These are phyloP conservation scores for Drosophila ironensis DNA, from an alignment of 1,140 invertebrate genomes.

Conservation along the genomic window DNA sequence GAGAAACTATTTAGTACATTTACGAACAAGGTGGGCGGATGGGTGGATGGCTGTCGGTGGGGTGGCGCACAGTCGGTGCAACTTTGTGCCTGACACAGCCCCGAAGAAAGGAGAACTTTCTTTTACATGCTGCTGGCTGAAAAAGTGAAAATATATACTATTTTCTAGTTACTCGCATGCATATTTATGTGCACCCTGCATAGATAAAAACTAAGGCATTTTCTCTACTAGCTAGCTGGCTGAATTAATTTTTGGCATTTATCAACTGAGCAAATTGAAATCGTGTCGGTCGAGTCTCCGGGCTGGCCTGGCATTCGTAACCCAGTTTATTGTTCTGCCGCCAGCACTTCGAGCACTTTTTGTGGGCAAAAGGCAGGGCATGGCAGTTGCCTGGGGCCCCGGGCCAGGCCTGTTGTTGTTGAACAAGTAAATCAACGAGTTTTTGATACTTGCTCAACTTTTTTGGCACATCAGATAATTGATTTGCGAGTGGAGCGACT, in stretches of 20 bases:
- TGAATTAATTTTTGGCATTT: slow-evolving; percentile 76
- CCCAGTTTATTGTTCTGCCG: slow-evolving; percentile 58
- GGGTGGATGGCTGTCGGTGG: background rate
- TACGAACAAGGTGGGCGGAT: slow-evolving; percentile 15
- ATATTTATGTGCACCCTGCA: slow-evolving; percentile 18
- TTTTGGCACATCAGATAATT: slow-evolving; percentile 71
- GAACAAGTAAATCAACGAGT: slow-evolving; percentile 32
- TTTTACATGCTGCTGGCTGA: slow-evolving; percentile 41
- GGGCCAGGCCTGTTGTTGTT: slow-evolving; percentile 3
- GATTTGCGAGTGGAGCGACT: slow-evolving; percentile 61
- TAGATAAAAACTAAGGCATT: slow-evolving; percentile 41
- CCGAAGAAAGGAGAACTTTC: slow-evolving; percentile 74
- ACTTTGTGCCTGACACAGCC: slow-evolving; percentile 73
- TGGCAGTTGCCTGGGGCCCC: background rate
- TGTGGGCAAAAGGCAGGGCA: background rate
- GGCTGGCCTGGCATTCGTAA: slow-evolving; percentile 53
- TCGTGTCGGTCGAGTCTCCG: slow-evolving; percentile 58
- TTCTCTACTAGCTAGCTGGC: slow-evolving; percentile 32
- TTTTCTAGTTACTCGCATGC: slow-evolving; percentile 35
- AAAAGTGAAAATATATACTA: slow-evolving; percentile 62
- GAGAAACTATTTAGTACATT: slow-evolving; percentile 79
- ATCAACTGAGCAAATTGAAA: slow-evolving; percentile 76
- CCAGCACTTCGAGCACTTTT: slow-evolving; percentile 39
- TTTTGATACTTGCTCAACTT: slow-evolving; percentile 41
- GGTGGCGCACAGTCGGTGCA: slow-evolving; percentile 37